Base-by-base conservation (phyloP, 2,797 vertebrate species). In the Lepilemur ruficaudatus region DNA sequence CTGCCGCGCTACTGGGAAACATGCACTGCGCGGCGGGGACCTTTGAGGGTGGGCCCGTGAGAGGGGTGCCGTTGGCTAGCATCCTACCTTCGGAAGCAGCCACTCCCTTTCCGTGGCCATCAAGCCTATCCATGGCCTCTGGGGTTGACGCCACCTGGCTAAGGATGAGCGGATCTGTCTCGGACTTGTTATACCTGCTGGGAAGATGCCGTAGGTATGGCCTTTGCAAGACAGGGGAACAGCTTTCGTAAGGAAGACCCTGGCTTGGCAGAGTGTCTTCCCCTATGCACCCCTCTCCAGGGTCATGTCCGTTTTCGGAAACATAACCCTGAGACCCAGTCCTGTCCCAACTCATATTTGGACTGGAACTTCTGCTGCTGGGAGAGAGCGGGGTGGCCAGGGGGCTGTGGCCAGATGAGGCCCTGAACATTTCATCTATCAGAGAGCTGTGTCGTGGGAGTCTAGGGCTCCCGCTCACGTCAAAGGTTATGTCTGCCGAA, bases 141-240 rank as follows among this genome's bases (percentile, higher is more conserved):
- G 98, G 97, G 7, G 97, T 97, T 32, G 98, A 98, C 0, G 97
- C 92, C 32, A 98, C 95, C 88, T 98, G 99, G 97, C 99, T 99
- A 14, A 99, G 98, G 94, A 99, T 99, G 96, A 99, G 99, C 0
- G 99, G 99, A 87, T 99, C 98, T 5, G 99, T 98, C 85, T 99
- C 99, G 7, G 99, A 98, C 43, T 98, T 98, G 91, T 98, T 99
- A 17, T 95, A 98, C 2, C 81, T 85, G 93, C 97, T 98, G 22
- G 98, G 98, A 4, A 98, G 96, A 94, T 98, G 99, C 50, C 98
- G 98, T 65, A 97, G 95, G 81, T 82, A 98, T 5, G 98, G 93
- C 43, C 97, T 98, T 20, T 98, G 98, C 23, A 97, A 97, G 72
- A 96, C 20, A 0, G 99, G 98, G 81, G 99, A 99, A 81, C 94